These are phyloP conservation scores for Melangyna quadrimaculata DNA, from an alignment of 2,888 invertebrate species.

Conservation along the genomic window DNA sequence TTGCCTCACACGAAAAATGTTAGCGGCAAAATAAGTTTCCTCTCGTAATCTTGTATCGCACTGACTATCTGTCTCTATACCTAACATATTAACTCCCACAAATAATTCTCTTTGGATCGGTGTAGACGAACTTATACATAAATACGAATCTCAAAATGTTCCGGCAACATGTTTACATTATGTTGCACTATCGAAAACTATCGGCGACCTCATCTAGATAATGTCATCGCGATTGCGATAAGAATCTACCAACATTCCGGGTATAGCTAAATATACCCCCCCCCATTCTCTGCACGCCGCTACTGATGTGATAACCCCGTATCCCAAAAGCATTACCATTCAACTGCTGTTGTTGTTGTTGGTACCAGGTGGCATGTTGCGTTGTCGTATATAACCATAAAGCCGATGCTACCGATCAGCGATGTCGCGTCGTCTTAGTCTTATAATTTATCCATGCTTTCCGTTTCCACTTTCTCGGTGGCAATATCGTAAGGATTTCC, in stretches of 20 bases:
- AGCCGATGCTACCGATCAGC: slow-evolving; percentile 25
- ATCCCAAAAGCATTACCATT: slow-evolving; percentile 28
- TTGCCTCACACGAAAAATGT: neutral
- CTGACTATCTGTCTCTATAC: slow-evolving; percentile 9
- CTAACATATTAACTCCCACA: slow-evolving; percentile 41
- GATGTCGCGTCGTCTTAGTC: neutral
- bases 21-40: neutral
- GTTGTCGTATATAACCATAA: slow-evolving; percentile 46
- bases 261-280: neutral
- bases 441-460: slow-evolving; percentile 60
- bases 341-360: neutral
- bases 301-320: neutral
- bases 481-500: slow-evolving; percentile 67
- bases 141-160: slow-evolving; percentile 43
- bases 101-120: neutral
- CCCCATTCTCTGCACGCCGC: neutral
- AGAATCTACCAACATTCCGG: slow-evolving; percentile 57
- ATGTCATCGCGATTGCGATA: slow-evolving; percentile 66
- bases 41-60: neutral
- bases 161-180: slow-evolving; percentile 69
- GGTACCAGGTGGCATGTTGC: slow-evolving; percentile 58
- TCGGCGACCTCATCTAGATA: slow-evolving; percentile 62
- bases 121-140: neutral
- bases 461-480: slow-evolving; percentile 65
- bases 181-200: slow-evolving; percentile 63